phyloP scores from a whole-genome alignment of 2,888 invertebrate species.

The Homarus gammarus region DNA sequence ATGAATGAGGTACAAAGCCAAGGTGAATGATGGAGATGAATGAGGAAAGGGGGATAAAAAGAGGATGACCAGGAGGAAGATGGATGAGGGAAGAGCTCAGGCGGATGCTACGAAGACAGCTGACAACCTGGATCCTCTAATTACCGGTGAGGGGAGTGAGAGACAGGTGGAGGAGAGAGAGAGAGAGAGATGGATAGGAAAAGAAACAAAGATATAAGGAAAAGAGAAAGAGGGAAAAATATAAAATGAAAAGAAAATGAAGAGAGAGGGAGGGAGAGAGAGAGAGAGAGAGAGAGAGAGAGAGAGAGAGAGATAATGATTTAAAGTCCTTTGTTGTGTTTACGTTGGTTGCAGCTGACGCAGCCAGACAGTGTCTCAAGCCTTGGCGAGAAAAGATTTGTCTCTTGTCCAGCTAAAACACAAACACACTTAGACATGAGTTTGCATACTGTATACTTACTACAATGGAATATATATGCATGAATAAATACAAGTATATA shows the following conservation, averaged over 20 bases:
- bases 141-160: not conserved
- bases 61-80: not conserved
- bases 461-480: not conserved
- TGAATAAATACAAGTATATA: not conserved
- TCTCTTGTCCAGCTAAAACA: too few species aligned
- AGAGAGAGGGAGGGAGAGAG: too few species aligned
- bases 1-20: not conserved
- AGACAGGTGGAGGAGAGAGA: not conserved
- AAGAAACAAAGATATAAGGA: too few species aligned
- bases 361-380: too few species aligned
- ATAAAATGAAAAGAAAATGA: too few species aligned
- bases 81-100: not conserved
- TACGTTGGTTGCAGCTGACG: too few species aligned
- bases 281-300: not conserved
- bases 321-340: too few species aligned
- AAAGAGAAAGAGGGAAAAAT: too few species aligned
- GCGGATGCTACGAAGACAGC: not conserved
- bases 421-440: too few species aligned
- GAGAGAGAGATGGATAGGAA: not conserved
- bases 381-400: too few species aligned
- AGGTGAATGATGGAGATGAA: conserved; percentile 1
- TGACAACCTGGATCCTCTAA: not conserved
- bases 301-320: not conserved
- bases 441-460: too few species aligned
- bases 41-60: not conserved